phyloP scores from a whole-genome alignment of 1,140 invertebrate species.

The Campoletis sonorensis region DNA sequence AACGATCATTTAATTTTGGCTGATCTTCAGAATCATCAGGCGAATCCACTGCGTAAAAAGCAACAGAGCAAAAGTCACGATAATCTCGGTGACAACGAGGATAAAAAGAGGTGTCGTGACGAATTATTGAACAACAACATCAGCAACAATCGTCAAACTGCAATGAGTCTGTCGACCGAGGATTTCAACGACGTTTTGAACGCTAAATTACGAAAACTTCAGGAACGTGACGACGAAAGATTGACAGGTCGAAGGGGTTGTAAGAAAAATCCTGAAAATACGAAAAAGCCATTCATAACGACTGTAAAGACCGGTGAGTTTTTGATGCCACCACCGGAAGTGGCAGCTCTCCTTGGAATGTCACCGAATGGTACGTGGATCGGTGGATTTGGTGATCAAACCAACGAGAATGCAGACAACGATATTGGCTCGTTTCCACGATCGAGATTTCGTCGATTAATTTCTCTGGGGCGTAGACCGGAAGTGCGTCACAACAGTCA shows the following conservation, averaged over 20 bases:
- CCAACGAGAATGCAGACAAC: slow-evolving; percentile 54
- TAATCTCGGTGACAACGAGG: slow-evolving; percentile 59
- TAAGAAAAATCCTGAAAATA: slow-evolving; percentile 47
- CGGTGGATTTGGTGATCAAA: slow-evolving; percentile 56
- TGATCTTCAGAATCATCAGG: slow-evolving; percentile 64
- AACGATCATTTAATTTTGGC: slow-evolving; percentile 69
- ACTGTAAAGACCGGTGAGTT: slow-evolving; percentile 88
- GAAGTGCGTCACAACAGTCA: slow-evolving; percentile 70
- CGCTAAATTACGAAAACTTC: slow-evolving; percentile 80
- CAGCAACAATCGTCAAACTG: slow-evolving; percentile 47
- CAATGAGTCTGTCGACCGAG: slow-evolving; percentile 66
- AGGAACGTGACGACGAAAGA: slow-evolving; percentile 78
- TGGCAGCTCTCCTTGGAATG: slow-evolving; percentile 81
- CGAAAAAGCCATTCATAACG: slow-evolving; percentile 82
- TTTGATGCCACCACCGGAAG: slow-evolving; percentile 85
- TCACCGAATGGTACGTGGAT: slow-evolving; percentile 64
- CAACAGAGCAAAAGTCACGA: slow-evolving; percentile 73
- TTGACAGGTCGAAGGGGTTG: slow-evolving; percentile 50
- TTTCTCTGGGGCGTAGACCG: slow-evolving; percentile 64
- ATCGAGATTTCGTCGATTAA: slow-evolving; percentile 66
- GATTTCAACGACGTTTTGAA: slow-evolving; percentile 82
- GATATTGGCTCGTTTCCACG: slow-evolving; percentile 52
- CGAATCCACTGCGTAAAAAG: slow-evolving; percentile 65
- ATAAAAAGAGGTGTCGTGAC: slow-evolving; percentile 48
- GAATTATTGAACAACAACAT: slow-evolving; percentile 33